phyloP scores from a whole-genome alignment of 2,888 invertebrate species.

The Tribolium freemani region DNA sequence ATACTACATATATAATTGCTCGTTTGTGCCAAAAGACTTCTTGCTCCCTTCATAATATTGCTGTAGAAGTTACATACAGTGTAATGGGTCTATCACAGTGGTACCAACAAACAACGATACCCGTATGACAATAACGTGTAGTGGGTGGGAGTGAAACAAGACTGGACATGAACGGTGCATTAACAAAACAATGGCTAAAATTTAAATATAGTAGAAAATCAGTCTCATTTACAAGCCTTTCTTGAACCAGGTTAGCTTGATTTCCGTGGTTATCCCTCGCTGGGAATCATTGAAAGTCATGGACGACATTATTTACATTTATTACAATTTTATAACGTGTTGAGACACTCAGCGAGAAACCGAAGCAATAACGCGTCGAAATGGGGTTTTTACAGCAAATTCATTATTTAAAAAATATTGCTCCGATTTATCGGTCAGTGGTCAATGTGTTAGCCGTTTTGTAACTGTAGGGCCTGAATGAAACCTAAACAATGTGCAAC shows the following conservation, averaged over 20 bases:
- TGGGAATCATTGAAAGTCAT: slow-evolving; percentile 18
- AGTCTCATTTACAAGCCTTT: slow-evolving; percentile 64
- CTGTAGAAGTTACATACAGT: slow-evolving; percentile 55
- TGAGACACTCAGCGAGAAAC: slow-evolving; percentile 3
- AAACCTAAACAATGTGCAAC: slow-evolving; percentile 44
- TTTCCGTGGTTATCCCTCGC: slow-evolving; percentile 36
- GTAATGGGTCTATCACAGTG: slow-evolving; percentile 57
- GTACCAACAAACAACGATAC: slow-evolving; percentile 50
- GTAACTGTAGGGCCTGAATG: neutral
- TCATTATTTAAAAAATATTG: neutral
- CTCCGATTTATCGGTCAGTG: slow-evolving; percentile 4
- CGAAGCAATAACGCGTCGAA: neutral
- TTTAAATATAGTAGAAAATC: slow-evolving; percentile 61
- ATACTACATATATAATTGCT: slow-evolving; percentile 55
- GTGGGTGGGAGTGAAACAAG: slow-evolving; percentile 33
- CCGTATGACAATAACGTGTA: slow-evolving; percentile 48
- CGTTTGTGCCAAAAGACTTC: slow-evolving; percentile 57
- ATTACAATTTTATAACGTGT: slow-evolving; percentile 15
- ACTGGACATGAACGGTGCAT: slow-evolving; percentile 37
- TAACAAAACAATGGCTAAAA: slow-evolving; percentile 52
- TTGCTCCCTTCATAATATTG: slow-evolving; percentile 60
- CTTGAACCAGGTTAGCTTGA: slow-evolving; percentile 36
- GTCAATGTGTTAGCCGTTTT: neutral
- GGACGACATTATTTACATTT: slow-evolving; percentile 38
- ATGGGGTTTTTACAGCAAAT: neutral